A percentile compares a stretch with the other conserved stretches of the same genome.
Conservation (phyloP, 2,888 invertebrate genomes). For the Mesoligia furuncula region DNA sequence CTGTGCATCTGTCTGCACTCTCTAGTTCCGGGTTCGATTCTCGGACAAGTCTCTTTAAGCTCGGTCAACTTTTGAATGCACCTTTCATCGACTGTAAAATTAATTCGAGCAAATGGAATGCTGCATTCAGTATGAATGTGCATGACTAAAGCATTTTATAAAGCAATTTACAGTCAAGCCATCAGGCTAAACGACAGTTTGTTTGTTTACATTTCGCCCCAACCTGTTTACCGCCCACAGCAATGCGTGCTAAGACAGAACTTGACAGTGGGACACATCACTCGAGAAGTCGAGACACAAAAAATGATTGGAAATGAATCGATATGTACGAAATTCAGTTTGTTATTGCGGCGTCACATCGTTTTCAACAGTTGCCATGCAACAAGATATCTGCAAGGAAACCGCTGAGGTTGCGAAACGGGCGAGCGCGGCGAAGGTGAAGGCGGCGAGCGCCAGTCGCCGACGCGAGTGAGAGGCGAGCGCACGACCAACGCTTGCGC, state of each 20-base stretch:
- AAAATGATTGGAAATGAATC: slow-evolving; percentile 59
- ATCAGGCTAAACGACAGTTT: slow-evolving; percentile 22
- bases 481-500: slow-evolving; percentile 81
- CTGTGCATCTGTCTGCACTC: slow-evolving; percentile 65
- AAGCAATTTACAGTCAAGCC: slow-evolving; percentile 12
- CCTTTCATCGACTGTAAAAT: slow-evolving; percentile 29
- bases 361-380: slow-evolving; percentile 86
- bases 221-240: slow-evolving; percentile 34
- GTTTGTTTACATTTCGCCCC: slow-evolving; percentile 56
- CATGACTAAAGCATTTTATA: slow-evolving; percentile 10
- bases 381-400: slow-evolving; percentile 87
- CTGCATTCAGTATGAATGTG: slow-evolving; percentile 6
- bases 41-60: slow-evolving; percentile 34
- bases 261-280: slow-evolving; percentile 18
- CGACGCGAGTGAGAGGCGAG: slow-evolving; percentile 83
- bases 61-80: slow-evolving; percentile 27
- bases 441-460: slow-evolving; percentile 86
- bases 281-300: slow-evolving; percentile 34
- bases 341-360: slow-evolving; percentile 67
- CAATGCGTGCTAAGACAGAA: slow-evolving; percentile 42
- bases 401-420: slow-evolving; percentile 86
- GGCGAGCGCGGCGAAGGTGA: slow-evolving; percentile 82
- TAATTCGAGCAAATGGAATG: slow-evolving; percentile 17
- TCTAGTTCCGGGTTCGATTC: slow-evolving; percentile 72
- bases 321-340: slow-evolving; percentile 57